Percentiles rank a stretch among this genome's conserved stretches.
Evolutionary conservation across 2,888 invertebrate species (phyloP).

Genomic region (Lypha dubia): DNA sequence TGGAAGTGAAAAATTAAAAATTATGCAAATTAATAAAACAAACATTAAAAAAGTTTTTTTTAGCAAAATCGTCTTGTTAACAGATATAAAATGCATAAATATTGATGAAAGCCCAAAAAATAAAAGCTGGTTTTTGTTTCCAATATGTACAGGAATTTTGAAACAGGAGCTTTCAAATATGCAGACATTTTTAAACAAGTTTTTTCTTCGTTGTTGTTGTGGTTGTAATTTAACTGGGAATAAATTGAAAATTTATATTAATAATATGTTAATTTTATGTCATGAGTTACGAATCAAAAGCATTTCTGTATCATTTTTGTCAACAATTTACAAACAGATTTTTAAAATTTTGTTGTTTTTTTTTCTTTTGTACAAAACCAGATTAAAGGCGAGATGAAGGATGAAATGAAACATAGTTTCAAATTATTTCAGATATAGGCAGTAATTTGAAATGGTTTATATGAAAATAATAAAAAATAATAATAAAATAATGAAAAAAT

Average conservation of each 20-base stretch:
- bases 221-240: background rate
- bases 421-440: background rate
- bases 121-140: background rate
- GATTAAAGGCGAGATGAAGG: background rate
- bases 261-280: background rate
- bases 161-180: constrained; percentile 34
- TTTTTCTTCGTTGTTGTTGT: background rate
- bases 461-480: too few species aligned
- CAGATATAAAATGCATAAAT: constrained; percentile 41
- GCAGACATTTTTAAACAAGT: background rate
- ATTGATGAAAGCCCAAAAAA: constrained; percentile 8
- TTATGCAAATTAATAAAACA: constrained; percentile 34
- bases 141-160: constrained; percentile 7
- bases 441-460: too few species aligned
- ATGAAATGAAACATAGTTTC: background rate
- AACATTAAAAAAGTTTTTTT: constrained; percentile 8
- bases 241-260: background rate
- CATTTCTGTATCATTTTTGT: background rate
- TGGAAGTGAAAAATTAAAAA: background rate
- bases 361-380: background rate
- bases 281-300: background rate
- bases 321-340: background rate
- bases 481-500: too few species aligned
- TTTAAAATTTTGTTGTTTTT: too few species aligned
- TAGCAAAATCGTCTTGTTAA: constrained; percentile 10